Percentiles rank a stretch among this genome's conserved stretches.
These are phyloP conservation scores for Homarus americanus DNA, from an alignment of 1,140 invertebrate genomes.

Conservation along the genomic window DNA sequence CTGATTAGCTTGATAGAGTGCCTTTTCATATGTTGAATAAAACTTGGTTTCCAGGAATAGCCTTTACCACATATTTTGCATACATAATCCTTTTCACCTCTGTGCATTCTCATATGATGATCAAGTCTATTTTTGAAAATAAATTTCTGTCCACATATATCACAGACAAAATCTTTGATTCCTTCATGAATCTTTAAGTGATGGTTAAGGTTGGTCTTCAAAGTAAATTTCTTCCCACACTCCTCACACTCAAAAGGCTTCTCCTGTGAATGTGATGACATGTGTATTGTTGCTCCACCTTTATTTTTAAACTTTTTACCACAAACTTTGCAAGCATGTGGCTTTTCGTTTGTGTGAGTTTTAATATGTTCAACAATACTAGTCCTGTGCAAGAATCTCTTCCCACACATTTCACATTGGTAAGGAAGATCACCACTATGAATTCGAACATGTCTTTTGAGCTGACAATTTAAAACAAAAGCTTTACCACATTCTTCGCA, in stretches of 20 bases:
- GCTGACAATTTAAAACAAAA: not conserved
- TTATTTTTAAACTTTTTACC: conserved; percentile 45
- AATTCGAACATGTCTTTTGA: conserved; percentile 82
- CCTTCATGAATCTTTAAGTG: not conserved
- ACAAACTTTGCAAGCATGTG: conserved; percentile 67
- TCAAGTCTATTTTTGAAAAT: not conserved
- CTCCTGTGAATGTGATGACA: not conserved
- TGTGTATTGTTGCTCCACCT: not conserved
- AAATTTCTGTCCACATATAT: not conserved
- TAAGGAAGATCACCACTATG: conserved; percentile 96
- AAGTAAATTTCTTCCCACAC: conserved; percentile 13
- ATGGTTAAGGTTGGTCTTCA: not conserved
- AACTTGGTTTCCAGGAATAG: conserved; percentile 1
- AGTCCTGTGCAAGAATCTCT: conserved; percentile 48
- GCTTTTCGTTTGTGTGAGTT: conserved; percentile 76
- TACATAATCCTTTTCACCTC: not conserved
- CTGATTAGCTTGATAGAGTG: too few species aligned
- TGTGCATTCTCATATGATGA: not conserved
- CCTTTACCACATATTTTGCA: conserved; percentile 7
- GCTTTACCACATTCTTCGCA: conserved; percentile 12
- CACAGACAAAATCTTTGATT: not conserved
- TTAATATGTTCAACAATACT: conserved; percentile 75
- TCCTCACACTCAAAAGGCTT: not conserved
- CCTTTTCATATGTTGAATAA: not conserved
- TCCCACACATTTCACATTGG: conserved; percentile 80